Base-by-base conservation (phyloP, 2,113 vertebrate genomes). In the Grammomys dolichurus region DNA sequence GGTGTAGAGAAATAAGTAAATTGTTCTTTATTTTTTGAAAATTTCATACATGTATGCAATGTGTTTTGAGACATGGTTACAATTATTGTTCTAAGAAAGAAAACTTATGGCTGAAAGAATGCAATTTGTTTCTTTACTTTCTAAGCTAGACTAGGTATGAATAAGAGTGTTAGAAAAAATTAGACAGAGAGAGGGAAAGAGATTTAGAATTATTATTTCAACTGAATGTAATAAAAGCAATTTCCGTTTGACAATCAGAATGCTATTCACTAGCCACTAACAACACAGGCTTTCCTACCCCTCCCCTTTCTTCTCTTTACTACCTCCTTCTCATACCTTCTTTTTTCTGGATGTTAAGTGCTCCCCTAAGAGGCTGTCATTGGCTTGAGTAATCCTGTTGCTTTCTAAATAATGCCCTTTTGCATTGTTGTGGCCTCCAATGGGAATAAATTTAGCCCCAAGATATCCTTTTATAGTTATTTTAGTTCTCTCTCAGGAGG, bases 381-480 rank as follows among this genome's bases (percentile, higher is more conserved):
- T 95, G 43, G 31, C 93, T 82, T 87, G 20, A 31, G 92, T 96
- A 96, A 96, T 96, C 11, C 14, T 91, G 40, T 75, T 97, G 40
- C 54, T 60, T 90, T 97, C 14, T 81, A 82, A 92, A 60, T 82
- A 77, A 48, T 69, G 2, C 48, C 56, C 87, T 54, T 93, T 96
- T 96, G 20, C 76, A 95, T 87, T 90, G 58, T 72, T 91, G 78
- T 95, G 69, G 20, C 60, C 80, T 95, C 94, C 88, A 13, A 24
- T 82, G 40, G 70, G 54, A 96, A 90, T 22, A 60, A 28, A 73
- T 90, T 43, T 94, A 89, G 65, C 86, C 22, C 9, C 60, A 60
- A 96, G 22, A 84, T 95, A 22, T 91, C 14, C 13, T 97, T 98
- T 96, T 72, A 92, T 97, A 91, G 73, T 46, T 7, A 19, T 96